phyloP scores from a whole-genome alignment of 2,797 vertebrate genomes.

The Tragopan temminckii region DNA sequence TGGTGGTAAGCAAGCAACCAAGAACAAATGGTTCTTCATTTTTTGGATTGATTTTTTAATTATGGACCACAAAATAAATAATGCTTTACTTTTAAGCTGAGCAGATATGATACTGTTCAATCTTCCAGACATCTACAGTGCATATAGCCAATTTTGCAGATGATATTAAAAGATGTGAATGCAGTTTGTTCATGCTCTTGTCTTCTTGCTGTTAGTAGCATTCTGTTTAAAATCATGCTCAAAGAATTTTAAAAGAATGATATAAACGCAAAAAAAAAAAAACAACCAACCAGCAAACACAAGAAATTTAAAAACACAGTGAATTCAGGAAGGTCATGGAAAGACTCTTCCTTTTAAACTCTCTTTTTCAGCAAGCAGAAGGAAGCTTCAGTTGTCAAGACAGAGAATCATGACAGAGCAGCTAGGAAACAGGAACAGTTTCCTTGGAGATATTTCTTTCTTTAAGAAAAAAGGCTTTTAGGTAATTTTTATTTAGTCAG shows the following conservation, averaged over 20 bases:
- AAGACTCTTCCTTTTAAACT: neutral
- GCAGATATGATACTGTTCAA: neutral
- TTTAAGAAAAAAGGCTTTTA: neutral
- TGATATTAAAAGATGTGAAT: neutral
- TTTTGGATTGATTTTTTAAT: fast-evolving
- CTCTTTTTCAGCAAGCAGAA: neutral
- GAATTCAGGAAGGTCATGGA: neutral
- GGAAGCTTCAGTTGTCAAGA: neutral
- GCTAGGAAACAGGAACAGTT: neutral
- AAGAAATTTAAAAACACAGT: neutral
- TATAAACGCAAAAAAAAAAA: neutral
- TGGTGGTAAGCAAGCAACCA: neutral
- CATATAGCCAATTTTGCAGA: neutral
- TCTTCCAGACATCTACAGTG: neutral
- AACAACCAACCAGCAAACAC: neutral
- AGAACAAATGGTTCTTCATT: neutral
- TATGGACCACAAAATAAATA: neutral
- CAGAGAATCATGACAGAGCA: neutral
- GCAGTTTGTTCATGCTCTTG: neutral
- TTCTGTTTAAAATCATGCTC: neutral
- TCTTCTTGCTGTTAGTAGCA: neutral
- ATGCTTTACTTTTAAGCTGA: neutral
- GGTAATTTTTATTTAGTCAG: constrained; percentile 1
- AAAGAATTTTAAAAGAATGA: fast-evolving
- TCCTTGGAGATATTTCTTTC: neutral